These are phyloP conservation scores for Mercenaria mercenaria DNA, from an alignment of 1,140 invertebrate genomes.

Conservation along the genomic window DNA sequence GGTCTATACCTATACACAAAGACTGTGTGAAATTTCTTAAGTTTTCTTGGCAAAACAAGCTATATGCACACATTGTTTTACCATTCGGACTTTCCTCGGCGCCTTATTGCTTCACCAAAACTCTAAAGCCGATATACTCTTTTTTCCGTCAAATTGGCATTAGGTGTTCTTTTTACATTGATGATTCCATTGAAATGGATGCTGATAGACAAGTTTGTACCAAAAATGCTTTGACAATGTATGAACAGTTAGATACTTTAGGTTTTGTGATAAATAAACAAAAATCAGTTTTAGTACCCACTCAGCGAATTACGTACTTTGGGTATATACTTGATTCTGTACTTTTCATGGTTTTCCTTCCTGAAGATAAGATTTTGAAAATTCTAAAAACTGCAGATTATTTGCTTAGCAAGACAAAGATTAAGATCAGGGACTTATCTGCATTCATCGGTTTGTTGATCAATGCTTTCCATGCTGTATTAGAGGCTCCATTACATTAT, in stretches of 20 bases:
- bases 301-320: constrained; percentile 24
- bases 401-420: not conserved
- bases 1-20: constrained; percentile 46
- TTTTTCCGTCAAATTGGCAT: constrained; percentile 16
- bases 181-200: constrained; percentile 41
- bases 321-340: constrained; percentile 48
- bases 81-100: constrained; percentile 23
- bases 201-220: not conserved
- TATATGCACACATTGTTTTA: constrained; percentile 36
- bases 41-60: constrained; percentile 50
- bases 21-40: constrained; percentile 54
- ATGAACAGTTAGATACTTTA: not conserved
- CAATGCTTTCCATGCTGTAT: constrained; percentile 29
- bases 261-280: constrained; percentile 12
- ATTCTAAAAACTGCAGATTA: not conserved
- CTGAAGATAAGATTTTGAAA: constrained; percentile 24
- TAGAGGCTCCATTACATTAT: constrained; percentile 28
- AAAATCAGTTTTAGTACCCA: constrained; percentile 25
- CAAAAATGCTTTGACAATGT: not conserved
- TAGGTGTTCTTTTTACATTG: constrained; percentile 40
- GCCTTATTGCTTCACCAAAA: constrained; percentile 33
- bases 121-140: constrained; percentile 35
- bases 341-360: constrained; percentile 30
- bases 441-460: constrained; percentile 37
- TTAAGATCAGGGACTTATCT: not conserved